These are phyloP conservation scores for Epinotia ramella DNA, from an alignment of 2,888 invertebrate species.

Conservation along the genomic window DNA sequence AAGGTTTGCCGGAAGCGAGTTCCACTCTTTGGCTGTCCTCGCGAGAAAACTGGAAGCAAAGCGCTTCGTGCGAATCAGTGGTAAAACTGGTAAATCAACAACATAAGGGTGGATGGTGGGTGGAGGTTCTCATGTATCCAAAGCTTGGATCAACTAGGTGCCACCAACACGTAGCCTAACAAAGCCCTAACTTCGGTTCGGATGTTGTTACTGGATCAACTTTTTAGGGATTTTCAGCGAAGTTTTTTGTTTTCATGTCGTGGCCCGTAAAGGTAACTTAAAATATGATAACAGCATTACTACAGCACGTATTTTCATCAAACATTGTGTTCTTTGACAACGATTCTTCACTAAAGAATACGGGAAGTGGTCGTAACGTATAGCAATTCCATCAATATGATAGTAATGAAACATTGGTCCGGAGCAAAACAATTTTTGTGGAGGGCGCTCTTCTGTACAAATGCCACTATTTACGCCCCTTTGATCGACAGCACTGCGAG, in stretches of 20 bases:
- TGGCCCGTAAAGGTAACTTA: not conserved
- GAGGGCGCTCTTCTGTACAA: conserved; percentile 67
- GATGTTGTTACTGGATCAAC: conserved; percentile 27
- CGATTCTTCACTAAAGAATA: conserved; percentile 24
- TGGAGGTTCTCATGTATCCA: conserved; percentile 12
- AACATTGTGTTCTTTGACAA: conserved; percentile 14
- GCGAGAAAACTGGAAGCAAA: too few relatives aligned
- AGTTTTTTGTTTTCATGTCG: conserved; percentile 9
- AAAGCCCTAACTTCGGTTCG: conserved; percentile 30
- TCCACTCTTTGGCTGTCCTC: too few relatives aligned
- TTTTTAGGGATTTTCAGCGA: conserved; percentile 22
- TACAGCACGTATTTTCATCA: conserved; percentile 10
- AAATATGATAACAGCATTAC: conserved; percentile 9
- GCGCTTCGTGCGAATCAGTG: too few relatives aligned
- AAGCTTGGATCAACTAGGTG: conserved; percentile 26
- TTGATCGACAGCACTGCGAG: conserved; percentile 63
- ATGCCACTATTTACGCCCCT: conserved; percentile 76
- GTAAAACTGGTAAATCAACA: too few relatives aligned
- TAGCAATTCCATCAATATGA: conserved; percentile 68
- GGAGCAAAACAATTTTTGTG: conserved; percentile 74
- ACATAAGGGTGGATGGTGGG: too few relatives aligned
- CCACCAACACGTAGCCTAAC: conserved; percentile 25
- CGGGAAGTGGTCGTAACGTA: conserved; percentile 44
- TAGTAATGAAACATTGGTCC: conserved; percentile 71
- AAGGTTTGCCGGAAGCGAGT: too few relatives aligned